Base-by-base conservation (phyloP, 2,797 vertebrate genomes). In the Sorex maritimensis region DNA sequence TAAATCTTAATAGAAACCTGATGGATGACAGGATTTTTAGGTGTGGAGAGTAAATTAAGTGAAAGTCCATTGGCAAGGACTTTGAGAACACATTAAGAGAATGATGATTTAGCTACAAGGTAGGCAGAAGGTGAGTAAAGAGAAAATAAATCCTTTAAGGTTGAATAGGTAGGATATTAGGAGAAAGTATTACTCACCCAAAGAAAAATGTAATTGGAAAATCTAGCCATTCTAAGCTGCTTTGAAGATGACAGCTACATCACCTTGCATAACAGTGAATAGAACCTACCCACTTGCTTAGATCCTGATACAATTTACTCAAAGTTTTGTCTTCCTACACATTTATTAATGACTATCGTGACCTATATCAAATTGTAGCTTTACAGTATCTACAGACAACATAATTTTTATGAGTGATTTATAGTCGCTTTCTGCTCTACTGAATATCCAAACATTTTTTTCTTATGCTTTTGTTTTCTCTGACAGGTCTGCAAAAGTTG, bases 311-410 rank as follows among this genome's bases (percentile, higher is more conserved):
- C 52, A 88, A 79, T 96, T 93, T 91, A 79, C 90, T 85, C 88
- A 95, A 90, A 79, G 46, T 84, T 87, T 38, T 95, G 28, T 77
- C 95, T 92, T 96, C 95, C 93, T 88, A 96, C 94, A 88, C 52
- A 88, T 26, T 73, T 86, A 81, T 94, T 92, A 30, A 88, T 78
- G 94, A 86, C 55, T 92, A 80, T 46, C 87, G 82, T 88, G 91
- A 89, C 84, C 92, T 88, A 55, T 78, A 67, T 7, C n/a, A 86
- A 74, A 72, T 17, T 75, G 52, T 63, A 95, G 44, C 82, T 94
- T 82, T 80, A 85, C 4, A 73, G 63, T n/a, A 94, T 49, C 55
- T 69, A 4, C 63, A 89, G 88, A 83, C 87, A 94, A 84, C 75
- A 92, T 28, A 91, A 93, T 81, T 82, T 87, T 82, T 46, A 23